phyloP scores from a whole-genome alignment of 2,888 invertebrate species.

The Eupithecia centaureata region DNA sequence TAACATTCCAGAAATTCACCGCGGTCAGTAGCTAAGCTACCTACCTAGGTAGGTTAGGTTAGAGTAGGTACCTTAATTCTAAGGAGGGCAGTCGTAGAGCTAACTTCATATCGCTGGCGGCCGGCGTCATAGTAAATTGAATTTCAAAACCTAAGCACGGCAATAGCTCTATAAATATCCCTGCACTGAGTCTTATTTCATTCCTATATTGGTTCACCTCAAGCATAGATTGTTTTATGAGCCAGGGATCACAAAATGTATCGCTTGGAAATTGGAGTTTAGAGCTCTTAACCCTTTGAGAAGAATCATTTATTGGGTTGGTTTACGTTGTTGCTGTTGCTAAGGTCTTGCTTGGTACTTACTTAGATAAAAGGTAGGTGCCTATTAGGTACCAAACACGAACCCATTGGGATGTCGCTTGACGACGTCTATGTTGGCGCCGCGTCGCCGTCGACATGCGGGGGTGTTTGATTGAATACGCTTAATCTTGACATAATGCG shows the following conservation, averaged over 20 bases:
- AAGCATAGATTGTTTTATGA: background rate
- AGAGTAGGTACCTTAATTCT: too few species aligned
- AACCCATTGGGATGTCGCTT: too few species aligned
- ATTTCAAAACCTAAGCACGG: background rate
- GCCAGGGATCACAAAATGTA: constrained; percentile 3
- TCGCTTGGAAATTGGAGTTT: background rate
- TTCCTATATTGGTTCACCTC: background rate
- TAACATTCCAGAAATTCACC: too few species aligned
- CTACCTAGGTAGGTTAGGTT: too few species aligned
- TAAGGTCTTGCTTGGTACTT: too few species aligned
- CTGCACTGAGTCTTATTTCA: background rate
- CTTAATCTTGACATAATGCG: background rate
- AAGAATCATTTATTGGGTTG: too few species aligned
- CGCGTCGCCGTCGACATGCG: background rate
- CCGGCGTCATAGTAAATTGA: background rate
- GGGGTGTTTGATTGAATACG: background rate
- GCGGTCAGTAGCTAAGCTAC: too few species aligned
- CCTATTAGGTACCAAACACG: too few species aligned
- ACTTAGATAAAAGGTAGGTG: too few species aligned
- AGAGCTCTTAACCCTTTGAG: background rate
- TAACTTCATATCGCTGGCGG: background rate
- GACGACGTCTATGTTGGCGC: background rate
- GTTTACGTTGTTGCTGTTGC: too few species aligned
- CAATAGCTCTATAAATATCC: background rate
- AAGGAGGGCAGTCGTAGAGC: too few species aligned